Conservation (phyloP, 2,113 vertebrate species). For the Pseudonaja textilis region DNA sequence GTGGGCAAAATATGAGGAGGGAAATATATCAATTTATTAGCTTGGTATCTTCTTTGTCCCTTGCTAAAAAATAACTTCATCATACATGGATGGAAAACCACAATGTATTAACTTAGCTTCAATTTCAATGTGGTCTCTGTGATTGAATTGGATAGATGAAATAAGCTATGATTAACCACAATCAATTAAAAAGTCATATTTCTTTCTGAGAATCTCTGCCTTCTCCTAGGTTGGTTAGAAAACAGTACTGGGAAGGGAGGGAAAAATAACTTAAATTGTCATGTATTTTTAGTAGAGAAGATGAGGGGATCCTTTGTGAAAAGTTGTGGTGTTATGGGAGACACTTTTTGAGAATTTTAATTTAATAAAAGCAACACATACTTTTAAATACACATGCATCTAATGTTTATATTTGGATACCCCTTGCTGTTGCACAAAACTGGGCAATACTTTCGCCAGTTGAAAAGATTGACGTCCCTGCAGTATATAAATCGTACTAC, state of each 20-base stretch:
- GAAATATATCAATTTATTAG: background rate
- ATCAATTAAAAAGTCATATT: slow-evolving; percentile 14
- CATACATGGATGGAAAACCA: background rate
- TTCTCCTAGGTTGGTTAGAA: slow-evolving; percentile 39
- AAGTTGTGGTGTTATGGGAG: background rate
- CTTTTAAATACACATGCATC: background rate
- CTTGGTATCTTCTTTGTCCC: background rate
- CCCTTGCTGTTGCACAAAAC: background rate
- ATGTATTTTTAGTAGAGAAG: slow-evolving; percentile 47
- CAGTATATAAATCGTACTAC: background rate
- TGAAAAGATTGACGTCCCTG: background rate
- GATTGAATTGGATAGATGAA: background rate
- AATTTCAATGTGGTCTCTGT: background rate
- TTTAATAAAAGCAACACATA: background rate
- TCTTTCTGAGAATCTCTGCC: slow-evolving; percentile 11
- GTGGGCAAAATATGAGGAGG: background rate
- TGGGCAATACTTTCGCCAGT: background rate
- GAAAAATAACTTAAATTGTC: slow-evolving; percentile 24
- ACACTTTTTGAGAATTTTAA: background rate
- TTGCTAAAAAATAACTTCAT: background rate
- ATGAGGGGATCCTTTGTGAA: slow-evolving; percentile 13
- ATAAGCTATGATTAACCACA: background rate
- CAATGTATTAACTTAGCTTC: background rate
- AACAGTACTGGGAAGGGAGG: slow-evolving; percentile 14
- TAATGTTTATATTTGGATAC: background rate